Evolutionary conservation across 37 sponge, comb jelly and placozoan genomes (phyloP).

Genomic region (Lycopodina hypogea): DNA sequence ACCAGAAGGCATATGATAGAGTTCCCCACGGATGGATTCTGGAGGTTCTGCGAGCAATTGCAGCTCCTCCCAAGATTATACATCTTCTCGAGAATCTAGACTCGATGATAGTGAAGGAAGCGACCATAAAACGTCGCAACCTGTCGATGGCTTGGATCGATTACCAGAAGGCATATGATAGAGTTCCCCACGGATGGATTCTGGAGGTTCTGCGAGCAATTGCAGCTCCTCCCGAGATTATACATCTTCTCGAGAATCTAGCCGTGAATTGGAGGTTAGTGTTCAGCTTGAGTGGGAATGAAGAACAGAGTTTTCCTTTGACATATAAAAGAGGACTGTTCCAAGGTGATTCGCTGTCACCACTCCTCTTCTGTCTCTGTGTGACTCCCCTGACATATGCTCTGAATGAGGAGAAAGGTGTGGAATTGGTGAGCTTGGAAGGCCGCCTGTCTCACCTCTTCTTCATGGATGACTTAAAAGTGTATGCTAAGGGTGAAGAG

Average conservation of each 20-base stretch:
- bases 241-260: too few relatives aligned
- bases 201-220: background rate
- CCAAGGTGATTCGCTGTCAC: constrained; percentile 40
- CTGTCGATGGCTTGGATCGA: constrained; percentile 3
- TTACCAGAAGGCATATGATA: background rate
- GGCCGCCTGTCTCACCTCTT: background rate
- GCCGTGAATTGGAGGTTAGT: too few relatives aligned
- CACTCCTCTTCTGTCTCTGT: constrained; percentile 21
- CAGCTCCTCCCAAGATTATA: too few relatives aligned
- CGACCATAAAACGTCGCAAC: background rate
- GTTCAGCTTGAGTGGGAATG: background rate
- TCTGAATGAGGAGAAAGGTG: background rate
- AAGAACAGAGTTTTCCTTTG: background rate
- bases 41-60: too few relatives aligned
- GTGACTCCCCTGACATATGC: constrained; percentile 3
- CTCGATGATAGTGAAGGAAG: background rate
- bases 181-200: background rate
- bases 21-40: too few relatives aligned
- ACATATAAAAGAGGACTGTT: constrained; percentile 23
- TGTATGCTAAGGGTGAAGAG: background rate
- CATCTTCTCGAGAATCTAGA: too few relatives aligned
- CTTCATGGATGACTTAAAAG: constrained; percentile 16
- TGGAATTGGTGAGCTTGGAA: background rate
- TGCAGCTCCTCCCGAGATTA: too few relatives aligned
- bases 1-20: too few relatives aligned